phyloP scores from a whole-genome alignment of 2,113 vertebrate genomes.

The Shinisaurus crocodilurus region DNA sequence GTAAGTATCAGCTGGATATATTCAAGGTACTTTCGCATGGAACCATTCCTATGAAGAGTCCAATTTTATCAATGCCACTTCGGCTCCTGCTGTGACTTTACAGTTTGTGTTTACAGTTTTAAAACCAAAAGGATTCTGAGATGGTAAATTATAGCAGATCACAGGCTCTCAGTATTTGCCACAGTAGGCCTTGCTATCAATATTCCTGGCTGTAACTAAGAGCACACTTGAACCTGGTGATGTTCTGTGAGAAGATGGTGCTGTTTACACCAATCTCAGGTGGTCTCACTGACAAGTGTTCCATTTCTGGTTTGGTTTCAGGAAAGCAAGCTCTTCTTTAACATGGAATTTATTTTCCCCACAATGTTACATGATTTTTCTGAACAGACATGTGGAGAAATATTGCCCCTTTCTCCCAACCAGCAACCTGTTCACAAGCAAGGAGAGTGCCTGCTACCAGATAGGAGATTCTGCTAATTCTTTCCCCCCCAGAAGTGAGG shows the following conservation, averaged over 20 bases:
- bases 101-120: slow-evolving; percentile 4
- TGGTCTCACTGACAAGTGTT: background rate
- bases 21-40: background rate
- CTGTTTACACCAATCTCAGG: background rate
- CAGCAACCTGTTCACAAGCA: background rate
- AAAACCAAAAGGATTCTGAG: background rate
- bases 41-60: slow-evolving; percentile 8
- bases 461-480: background rate
- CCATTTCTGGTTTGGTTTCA: background rate
- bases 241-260: background rate
- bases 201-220: background rate
- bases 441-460: background rate
- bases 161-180: background rate
- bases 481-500: background rate
- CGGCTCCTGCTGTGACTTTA: background rate
- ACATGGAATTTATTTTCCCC: too few species aligned
- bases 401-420: background rate
- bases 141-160: background rate
- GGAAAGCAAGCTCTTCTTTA: background rate
- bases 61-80: slow-evolving; percentile 17
- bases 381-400: background rate
- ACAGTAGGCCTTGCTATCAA: background rate
- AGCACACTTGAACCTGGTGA: background rate
- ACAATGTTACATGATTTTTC: background rate
- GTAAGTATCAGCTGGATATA: background rate